These are phyloP conservation scores for Microchirus variegatus DNA, from an alignment of 2,797 vertebrate genomes.

Conservation along the genomic window DNA sequence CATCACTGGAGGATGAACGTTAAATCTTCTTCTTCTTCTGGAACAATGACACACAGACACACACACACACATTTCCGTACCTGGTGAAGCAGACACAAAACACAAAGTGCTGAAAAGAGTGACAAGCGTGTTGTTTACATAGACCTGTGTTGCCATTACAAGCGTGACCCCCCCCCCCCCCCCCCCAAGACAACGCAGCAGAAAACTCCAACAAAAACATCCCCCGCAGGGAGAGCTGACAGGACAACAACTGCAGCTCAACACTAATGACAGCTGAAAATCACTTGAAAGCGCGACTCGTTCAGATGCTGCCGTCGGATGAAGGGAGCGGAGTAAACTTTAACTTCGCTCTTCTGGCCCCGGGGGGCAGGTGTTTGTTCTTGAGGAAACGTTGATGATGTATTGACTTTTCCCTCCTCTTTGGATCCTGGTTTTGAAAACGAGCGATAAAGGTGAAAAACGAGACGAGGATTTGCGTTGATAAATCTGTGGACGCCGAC, in stretches of 20 bases:
- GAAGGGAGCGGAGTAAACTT: slow-evolving; percentile 11
- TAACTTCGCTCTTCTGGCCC: neutral
- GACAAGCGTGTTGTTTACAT: slow-evolving; percentile 39
- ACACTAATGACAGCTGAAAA: slow-evolving; percentile 42
- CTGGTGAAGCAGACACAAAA: slow-evolving; percentile 26
- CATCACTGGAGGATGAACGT: no score
- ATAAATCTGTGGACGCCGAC: neutral
- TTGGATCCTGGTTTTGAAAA: neutral
- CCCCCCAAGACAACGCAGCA: slow-evolving; percentile 17
- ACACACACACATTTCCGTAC: no score
- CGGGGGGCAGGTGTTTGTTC: neutral
- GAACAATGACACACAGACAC: slow-evolving; percentile 6
- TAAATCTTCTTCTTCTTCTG: neutral
- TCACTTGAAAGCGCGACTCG: slow-evolving; percentile 17
- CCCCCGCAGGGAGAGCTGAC: slow-evolving; percentile 34
- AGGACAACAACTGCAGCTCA: slow-evolving; percentile 13
- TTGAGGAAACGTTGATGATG: neutral
- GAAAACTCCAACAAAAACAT: slow-evolving; percentile 32
- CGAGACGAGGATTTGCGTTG: neutral
- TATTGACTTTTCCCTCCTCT: neutral
- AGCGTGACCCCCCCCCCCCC: slow-evolving; percentile 23
- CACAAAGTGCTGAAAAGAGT: slow-evolving; percentile 35
- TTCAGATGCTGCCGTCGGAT: slow-evolving; percentile 18
- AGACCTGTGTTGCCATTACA: slow-evolving; percentile 20
- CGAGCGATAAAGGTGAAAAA: no score